Evolutionary conservation across 2,888 invertebrate species (phyloP), one percentile per base, ranked within the genome.

Genomic region (Drosophila antonietae): DNA sequence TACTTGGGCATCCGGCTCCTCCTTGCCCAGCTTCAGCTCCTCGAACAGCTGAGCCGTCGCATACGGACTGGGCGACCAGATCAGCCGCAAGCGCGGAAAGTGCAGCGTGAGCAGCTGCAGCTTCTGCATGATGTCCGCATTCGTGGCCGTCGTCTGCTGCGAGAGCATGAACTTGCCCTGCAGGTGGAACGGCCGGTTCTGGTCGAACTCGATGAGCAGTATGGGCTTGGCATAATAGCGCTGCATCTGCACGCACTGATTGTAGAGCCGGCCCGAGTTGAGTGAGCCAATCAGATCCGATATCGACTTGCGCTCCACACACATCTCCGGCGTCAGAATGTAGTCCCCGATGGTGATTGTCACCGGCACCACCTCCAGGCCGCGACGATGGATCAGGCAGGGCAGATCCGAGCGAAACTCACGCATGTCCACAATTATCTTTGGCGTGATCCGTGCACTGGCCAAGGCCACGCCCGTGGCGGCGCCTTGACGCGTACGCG

Each of bases 391-490:
- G 67, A 99, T 95, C 55, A 99, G 93, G 3, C 98, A 96, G 0
- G 99, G 99, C 57, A 99, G 94, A 92, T 99, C 99, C 63, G 98
- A 98, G 44, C 99, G 95, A 92, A 99, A 99, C 93, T 99, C 99
- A 81, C 99, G 94, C 96, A 99, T 98, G 92, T 99, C 99, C 15
- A 99, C 98, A 78, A 99, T 95, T 33, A 97, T 93, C 83, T 94
- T 93, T 3, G 94, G 94, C 53, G 83, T 81, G 3, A 76, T 57
- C 2, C 57, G 58, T 0, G 46, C 37, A 0, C 2, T 39, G n/a
- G 18, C 47, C 10, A 71, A 12, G 4, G 81, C 80, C 23, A 43
- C 84, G 28, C 91, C 91, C 1, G 89, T 68, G 1, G 58, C 46
- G 12, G 77, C 81, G 0, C 78, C 91, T 8, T 81, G 90, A 95